These are phyloP conservation scores for Hyppa rectilinea DNA, from an alignment of 2,888 invertebrate species.

Conservation along the genomic window DNA sequence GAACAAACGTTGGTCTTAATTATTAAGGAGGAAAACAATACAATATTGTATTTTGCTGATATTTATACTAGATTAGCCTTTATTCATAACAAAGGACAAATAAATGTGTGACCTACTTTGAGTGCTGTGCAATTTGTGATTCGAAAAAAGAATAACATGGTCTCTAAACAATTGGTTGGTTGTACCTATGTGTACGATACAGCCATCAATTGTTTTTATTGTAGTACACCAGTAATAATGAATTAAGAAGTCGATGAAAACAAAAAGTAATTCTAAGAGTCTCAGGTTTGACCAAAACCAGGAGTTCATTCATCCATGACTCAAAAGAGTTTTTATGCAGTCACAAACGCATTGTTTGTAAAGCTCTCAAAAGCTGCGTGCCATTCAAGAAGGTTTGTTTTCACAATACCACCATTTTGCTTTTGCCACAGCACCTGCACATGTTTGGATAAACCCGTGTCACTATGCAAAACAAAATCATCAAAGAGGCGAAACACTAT, in stretches of 20 bases:
- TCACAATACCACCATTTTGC: conserved; percentile 14
- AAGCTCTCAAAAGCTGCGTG: conserved; percentile 4
- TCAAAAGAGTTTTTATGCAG: neutral
- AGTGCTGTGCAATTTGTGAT: conserved; percentile 25
- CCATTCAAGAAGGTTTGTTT: conserved; percentile 28
- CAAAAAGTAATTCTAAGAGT: no score
- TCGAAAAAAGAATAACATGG: conserved; percentile 14
- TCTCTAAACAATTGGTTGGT: neutral
- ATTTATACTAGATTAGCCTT: conserved; percentile 39
- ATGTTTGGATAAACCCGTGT: conserved; percentile 33
- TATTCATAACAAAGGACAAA: conserved; percentile 38
- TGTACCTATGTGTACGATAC: neutral
- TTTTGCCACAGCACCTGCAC: conserved; percentile 26
- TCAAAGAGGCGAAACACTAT: conserved; percentile 65
- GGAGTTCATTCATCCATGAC: conserved; percentile 11
- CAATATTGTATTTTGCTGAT: conserved; percentile 22
- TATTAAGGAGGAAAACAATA: conserved; percentile 30
- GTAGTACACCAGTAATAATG: neutral
- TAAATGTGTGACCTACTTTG: conserved; percentile 33
- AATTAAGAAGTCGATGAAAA: neutral
- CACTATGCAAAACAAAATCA: conserved; percentile 50
- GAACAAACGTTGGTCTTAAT: conserved; percentile 63
- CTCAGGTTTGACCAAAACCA: conserved; percentile 2
- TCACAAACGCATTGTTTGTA: neutral
- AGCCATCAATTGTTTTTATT: no score